Evolutionary conservation across 2,888 invertebrate genomes (phyloP).

Genomic region (Euproctis similis): DNA sequence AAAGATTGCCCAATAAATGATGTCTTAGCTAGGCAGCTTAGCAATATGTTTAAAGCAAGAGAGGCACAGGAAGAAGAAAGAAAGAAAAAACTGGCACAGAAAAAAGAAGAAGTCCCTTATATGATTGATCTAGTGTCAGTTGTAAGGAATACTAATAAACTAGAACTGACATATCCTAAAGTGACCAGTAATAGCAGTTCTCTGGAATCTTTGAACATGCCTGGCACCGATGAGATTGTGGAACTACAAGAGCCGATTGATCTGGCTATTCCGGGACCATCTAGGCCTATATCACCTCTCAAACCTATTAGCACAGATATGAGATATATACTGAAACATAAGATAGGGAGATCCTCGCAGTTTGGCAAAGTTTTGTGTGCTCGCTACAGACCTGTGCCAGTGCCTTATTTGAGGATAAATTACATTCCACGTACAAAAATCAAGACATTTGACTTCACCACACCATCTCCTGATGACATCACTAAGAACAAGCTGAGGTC

Average conservation of each 20-base stretch:
- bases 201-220: slow-evolving; percentile 40
- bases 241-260: background rate
- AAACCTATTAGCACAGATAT: slow-evolving; percentile 47
- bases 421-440: slow-evolving; percentile 15
- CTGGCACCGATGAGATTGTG: slow-evolving; percentile 6
- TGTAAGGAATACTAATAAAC: slow-evolving; percentile 29
- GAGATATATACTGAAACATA: slow-evolving; percentile 43
- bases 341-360: slow-evolving; percentile 44
- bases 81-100: slow-evolving; percentile 37
- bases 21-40: slow-evolving; percentile 47
- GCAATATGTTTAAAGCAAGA: slow-evolving; percentile 58
- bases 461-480: slow-evolving; percentile 54
- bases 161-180: slow-evolving; percentile 13
- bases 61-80: slow-evolving; percentile 38
- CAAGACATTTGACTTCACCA: slow-evolving; percentile 44
- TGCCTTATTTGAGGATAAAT: slow-evolving; percentile 39
- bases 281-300: slow-evolving; percentile 19
- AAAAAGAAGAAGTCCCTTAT: slow-evolving; percentile 34
- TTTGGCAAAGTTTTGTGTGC: slow-evolving; percentile 54
- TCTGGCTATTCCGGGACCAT: background rate
- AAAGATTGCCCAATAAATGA: slow-evolving; percentile 28
- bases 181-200: slow-evolving; percentile 39
- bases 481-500: slow-evolving; percentile 34
- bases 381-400: slow-evolving; percentile 40
- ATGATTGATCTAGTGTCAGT: slow-evolving; percentile 53